Conservation (phyloP, 2,888 invertebrate genomes). For the Yponomeuta plumbellus region DNA sequence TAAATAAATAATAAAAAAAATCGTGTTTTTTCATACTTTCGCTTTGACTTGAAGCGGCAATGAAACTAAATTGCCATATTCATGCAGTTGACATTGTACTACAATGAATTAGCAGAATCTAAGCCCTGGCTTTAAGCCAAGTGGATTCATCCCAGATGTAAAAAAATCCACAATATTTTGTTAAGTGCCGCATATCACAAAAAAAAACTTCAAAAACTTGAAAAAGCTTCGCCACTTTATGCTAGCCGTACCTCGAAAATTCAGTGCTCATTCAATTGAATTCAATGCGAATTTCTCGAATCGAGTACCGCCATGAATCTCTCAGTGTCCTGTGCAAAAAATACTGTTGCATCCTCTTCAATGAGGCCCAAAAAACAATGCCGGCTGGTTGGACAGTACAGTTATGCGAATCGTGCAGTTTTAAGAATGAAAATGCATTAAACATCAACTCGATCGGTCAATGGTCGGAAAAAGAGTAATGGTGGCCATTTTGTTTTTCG, state of each 20-base stretch:
- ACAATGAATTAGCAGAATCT: no score
- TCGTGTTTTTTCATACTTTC: no score
- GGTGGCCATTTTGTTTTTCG: background rate
- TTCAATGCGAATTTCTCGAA: conserved; percentile 40
- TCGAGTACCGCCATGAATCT: conserved; percentile 6
- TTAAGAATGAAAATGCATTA: conserved; percentile 21
- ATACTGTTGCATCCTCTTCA: conserved; percentile 21
- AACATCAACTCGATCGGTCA: conserved; percentile 10
- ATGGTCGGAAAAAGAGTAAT: conserved; percentile 5
- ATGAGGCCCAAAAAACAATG: conserved; percentile 26
- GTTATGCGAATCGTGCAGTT: background rate
- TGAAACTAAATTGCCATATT: no score
- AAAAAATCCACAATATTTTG: no score
- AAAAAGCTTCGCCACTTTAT: conserved; percentile 21
- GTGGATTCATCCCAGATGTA: no score
- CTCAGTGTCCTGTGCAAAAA: conserved; percentile 16
- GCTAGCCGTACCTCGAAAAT: conserved; percentile 28
- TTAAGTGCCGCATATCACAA: no score
- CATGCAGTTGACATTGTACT: no score
- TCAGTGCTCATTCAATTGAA: conserved; percentile 46
- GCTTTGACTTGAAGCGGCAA: no score
- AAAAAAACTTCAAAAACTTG: background rate
- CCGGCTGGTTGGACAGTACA: background rate
- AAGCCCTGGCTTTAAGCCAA: no score
- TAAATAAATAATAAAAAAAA: no score